Conservation (phyloP, 2,113 vertebrate genomes). For the Lipotes vexillifer region DNA sequence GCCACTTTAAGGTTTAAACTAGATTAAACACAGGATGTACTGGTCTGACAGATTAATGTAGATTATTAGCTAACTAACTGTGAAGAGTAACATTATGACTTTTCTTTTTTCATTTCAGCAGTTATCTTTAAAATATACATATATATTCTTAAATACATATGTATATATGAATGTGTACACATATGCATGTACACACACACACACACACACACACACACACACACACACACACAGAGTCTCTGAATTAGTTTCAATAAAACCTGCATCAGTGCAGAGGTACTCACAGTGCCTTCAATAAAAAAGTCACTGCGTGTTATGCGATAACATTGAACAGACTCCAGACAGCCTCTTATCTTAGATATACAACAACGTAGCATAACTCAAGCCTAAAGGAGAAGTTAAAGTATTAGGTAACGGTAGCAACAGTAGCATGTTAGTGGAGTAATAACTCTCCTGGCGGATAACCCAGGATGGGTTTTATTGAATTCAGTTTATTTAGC, state of each 20-base stretch:
- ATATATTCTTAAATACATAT: background rate
- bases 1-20: conserved; percentile 57
- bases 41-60: background rate
- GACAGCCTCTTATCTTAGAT: conserved; percentile 86
- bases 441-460: conserved; percentile 84
- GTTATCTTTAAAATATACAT: conserved; percentile 63
- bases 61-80: conserved; percentile 60
- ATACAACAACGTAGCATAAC: conserved; percentile 81
- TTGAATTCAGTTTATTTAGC: conserved; percentile 87
- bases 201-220: no score
- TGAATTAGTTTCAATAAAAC: conserved; percentile 82
- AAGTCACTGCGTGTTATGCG: conserved; percentile 81
- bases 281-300: conserved; percentile 83
- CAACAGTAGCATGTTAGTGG: conserved; percentile 83
- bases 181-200: no score
- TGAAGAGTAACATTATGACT: conserved; percentile 61
- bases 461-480: conserved; percentile 84
- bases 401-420: conserved; percentile 83
- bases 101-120: conserved; percentile 70
- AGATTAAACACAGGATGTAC: conserved; percentile 5
- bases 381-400: conserved; percentile 80
- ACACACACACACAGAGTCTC: conserved; percentile 39
- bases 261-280: conserved; percentile 62
- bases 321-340: conserved; percentile 85
- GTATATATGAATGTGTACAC: background rate